Evolutionary conservation across 2,797 vertebrate species (phyloP), one percentile per base, ranked within the genome.

Genomic region (Anguilla marmorata): DNA sequence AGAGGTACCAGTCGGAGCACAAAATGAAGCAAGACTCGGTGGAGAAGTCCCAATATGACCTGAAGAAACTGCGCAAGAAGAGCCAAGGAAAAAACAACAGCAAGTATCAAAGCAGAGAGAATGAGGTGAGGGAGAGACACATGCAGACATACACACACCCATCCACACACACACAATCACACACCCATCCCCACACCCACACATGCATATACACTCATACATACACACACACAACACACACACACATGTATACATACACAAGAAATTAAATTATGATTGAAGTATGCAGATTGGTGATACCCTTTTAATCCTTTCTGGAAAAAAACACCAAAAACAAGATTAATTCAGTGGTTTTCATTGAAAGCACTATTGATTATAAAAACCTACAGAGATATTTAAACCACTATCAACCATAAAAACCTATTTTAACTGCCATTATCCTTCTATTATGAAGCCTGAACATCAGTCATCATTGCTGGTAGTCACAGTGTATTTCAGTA

Each of bases 31-130:
- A 97, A 90, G 98, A 99, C 92, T 97, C 96, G 21, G 94, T 99
- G 93, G 98, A 99, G 91, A 98, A 98, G 89, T 98, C 98, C 1
- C 97, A 98, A 87, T 95, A 97, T 0, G 98, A 99, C 88, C 93
- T 99, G 93, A 99, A 99, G 94, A 99, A 99, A 94, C 96, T 99
- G 87, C 92, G 96, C 92, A 96, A 97, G 93, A 99, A 99, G 96
- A 98, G 97, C 92, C 98, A 99, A 92, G 97, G 97, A 3, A 97
- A 98, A 88, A 96, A 98, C 33, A 95, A 96, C 0, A 94, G 92
- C 3, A 99, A 99, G 90, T 99, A 99, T 0, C 97, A 98, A 63
- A 92, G 96, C 87, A 98, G 95, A 91, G 97, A 99, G 94, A 97
- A 96, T 0, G 98, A 99, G 98, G 98, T 99, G 86, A 96, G 96